Conservation (phyloP, 2,888 invertebrate species). For the Sinhomidia bicolor region DNA sequence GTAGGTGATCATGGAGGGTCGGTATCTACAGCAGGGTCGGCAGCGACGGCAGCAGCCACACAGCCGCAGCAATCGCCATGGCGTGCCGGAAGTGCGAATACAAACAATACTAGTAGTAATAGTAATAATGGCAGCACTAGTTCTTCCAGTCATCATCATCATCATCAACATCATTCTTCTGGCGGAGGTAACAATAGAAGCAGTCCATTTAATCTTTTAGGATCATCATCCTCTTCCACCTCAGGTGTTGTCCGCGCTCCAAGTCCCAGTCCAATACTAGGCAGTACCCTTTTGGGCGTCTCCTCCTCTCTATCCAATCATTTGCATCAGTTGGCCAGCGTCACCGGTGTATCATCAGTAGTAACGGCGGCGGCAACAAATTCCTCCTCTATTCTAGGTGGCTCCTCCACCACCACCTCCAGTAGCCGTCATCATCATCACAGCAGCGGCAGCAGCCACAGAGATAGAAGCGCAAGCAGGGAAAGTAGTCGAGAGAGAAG, state of each 20-base stretch:
- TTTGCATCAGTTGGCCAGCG: conserved; percentile 45
- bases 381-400: conserved; percentile 29
- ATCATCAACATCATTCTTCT: too few relatives aligned
- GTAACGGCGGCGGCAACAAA: neutral
- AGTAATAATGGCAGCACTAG: neutral
- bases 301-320: conserved; percentile 63
- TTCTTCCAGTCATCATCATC: neutral
- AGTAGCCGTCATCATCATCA: neutral
- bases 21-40: neutral
- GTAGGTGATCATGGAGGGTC: too few relatives aligned
- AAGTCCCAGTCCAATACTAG: conserved; percentile 66
- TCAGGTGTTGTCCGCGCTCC: conserved; percentile 34
- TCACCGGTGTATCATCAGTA: conserved; percentile 43
- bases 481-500: conserved; percentile 67
- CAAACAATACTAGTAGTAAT: conserved; percentile 9
- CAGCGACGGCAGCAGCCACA: conserved; percentile 18
- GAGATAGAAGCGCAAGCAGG: conserved; percentile 44
- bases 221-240: neutral
- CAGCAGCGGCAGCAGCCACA: conserved; percentile 24
- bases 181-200: conserved; percentile 29
- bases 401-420: neutral
- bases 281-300: conserved; percentile 60
- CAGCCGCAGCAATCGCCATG: conserved; percentile 33
- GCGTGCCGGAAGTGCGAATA: conserved; percentile 8
- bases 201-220: conserved; percentile 41